Evolutionary conservation across 2,888 invertebrate species (phyloP), one percentile per base, ranked within the genome.

Genomic region (Perizoma affinitatum): DNA sequence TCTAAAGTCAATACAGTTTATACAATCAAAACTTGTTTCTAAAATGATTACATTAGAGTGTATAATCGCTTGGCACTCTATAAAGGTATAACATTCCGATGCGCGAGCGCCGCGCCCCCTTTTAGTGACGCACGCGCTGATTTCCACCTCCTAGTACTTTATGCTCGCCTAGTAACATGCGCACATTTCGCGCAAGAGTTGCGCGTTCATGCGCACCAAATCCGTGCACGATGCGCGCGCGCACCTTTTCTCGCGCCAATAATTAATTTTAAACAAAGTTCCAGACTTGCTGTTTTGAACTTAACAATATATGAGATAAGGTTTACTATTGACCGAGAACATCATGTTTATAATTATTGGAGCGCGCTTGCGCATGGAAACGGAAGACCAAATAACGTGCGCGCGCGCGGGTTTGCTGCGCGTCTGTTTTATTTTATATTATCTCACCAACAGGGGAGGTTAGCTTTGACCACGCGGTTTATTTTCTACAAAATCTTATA

Each of bases 181-280:
- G 92, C 92, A 91, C 90, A 84, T 85, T 90, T 90, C 90, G 91
- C 91, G 91, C 92, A 92, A 89, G 86, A 85, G 83, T 62, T 80
- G 82, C 83, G 83, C 83, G 79, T 79, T 82, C 82, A 83, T 84
- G 90, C 90, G 89, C 89, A 87, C 75, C 75, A 65, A 72, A 73
- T 71, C 77, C 82, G 81, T 75, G 84, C 80, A 72, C 75, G 75
- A 75, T 82, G 86, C 86, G 90, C 87, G 86, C 84, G 85, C 87
- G 78, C 75, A 68, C 46, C 43, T 34, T 54, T 52, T 51, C 50
- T 52, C 42, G 38, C 8, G 50, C 10, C 34, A 56, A 58, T 72
- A 72, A 54, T 66, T 54, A 53, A 36, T 61, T 66, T 42, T 8
- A n/a, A 11, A 48, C 22, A 49, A 35, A 54, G n/a, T 38, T 7